These are phyloP conservation scores for Scaptomyza parva DNA, from an alignment of 2,888 invertebrate species.

Conservation along the genomic window DNA sequence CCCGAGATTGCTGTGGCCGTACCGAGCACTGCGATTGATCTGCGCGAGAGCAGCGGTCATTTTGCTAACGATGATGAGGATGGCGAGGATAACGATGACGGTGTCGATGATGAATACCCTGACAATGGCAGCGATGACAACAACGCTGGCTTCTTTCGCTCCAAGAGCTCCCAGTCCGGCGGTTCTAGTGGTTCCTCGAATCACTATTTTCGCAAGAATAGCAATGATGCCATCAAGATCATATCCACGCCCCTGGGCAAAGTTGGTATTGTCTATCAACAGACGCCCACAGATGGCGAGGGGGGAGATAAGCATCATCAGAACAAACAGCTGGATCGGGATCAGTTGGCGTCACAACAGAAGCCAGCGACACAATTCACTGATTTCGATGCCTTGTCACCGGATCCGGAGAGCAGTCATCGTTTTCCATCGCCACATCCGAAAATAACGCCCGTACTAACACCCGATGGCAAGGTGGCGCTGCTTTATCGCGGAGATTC, in stretches of 20 bases:
- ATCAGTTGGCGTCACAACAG: constrained; percentile 69
- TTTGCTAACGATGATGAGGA: constrained; percentile 83
- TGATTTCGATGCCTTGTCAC: constrained; percentile 83
- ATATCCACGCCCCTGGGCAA: constrained; percentile 85
- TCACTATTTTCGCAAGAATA: constrained; percentile 84
- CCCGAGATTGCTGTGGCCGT: constrained; percentile 58
- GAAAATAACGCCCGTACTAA: constrained; percentile 85
- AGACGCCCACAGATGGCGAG: constrained; percentile 76
- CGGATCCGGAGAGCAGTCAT: constrained; percentile 84
- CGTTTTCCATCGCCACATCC: constrained; percentile 84
- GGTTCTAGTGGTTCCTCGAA: constrained; percentile 64
- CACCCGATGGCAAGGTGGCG: constrained; percentile 86
- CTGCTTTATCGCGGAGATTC: constrained; percentile 85
- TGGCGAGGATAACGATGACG: constrained; percentile 81
- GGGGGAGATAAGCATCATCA: constrained; percentile 24
- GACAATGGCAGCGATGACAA: constrained; percentile 64
- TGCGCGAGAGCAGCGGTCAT: constrained; percentile 83
- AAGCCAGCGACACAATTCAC: constrained; percentile 78
- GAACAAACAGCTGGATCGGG: constrained; percentile 74
- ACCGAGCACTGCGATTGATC: constrained; percentile 80
- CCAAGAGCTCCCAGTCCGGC: constrained; percentile 59
- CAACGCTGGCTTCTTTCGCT: constrained; percentile 79
- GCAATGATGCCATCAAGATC: constrained; percentile 85
- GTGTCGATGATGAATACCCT: constrained; percentile 80
- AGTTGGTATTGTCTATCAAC: constrained; percentile 85